phyloP scores from a whole-genome alignment of 2,888 invertebrate species.

The Agrochola macilenta region DNA sequence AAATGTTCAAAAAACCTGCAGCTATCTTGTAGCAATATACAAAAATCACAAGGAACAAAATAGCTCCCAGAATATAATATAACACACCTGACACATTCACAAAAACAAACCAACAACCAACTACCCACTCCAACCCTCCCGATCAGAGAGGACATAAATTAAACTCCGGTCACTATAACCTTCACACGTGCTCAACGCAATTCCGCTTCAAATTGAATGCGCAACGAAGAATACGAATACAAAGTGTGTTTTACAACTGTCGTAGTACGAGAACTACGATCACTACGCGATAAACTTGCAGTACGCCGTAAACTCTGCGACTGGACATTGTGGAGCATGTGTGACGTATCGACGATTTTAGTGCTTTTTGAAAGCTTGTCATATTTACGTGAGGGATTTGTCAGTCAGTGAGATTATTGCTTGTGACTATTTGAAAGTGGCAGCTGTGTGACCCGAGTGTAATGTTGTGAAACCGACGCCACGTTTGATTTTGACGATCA shows the following conservation, averaged over 20 bases:
- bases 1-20: too few species aligned
- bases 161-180: constrained; percentile 58
- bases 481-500: constrained; percentile 29
- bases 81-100: constrained; percentile 9
- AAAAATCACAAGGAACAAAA: constrained; percentile 5
- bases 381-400: constrained; percentile 50
- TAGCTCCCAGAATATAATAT: not conserved
- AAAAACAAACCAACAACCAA: constrained; percentile 13
- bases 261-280: constrained; percentile 51
- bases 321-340: constrained; percentile 54
- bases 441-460: constrained; percentile 44
- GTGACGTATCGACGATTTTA: constrained; percentile 57
- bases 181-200: constrained; percentile 60
- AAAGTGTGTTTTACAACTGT: constrained; percentile 63
- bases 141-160: constrained; percentile 61
- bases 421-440: constrained; percentile 22
- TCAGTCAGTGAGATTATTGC: constrained; percentile 44
- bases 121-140: not conserved
- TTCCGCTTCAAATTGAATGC: constrained; percentile 65
- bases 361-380: constrained; percentile 56
- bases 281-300: constrained; percentile 60
- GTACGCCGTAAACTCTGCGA: constrained; percentile 55
- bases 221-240: constrained; percentile 60
- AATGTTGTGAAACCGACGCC: constrained; percentile 4
- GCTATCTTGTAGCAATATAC: not conserved